Base-by-base conservation (phyloP, 92 coral and sea anemone genomes). In the Pocillopora meandrina region DNA sequence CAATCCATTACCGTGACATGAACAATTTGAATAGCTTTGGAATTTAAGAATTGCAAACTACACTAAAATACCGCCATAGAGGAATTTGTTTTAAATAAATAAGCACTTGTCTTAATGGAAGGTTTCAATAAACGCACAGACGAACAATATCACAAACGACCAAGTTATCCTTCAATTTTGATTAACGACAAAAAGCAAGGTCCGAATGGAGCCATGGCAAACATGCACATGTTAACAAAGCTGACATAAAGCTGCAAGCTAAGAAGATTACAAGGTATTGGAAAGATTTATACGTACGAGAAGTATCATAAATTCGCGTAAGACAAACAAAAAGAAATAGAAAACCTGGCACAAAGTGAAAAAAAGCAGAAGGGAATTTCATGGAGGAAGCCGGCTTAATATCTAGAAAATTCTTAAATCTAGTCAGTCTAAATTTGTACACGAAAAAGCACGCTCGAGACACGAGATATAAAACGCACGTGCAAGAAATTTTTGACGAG, bases 251-350 rank as follows among this genome's bases (percentile, higher is more conserved):
- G 57, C 57, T 57, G 19, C 35, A 34, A 65, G 13, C 0, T 68
- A 81, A 69, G 77, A 34, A 34, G 76, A 79, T 79, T 79, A 79
- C 15, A 18, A 56, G 26, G 65, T 78, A 13, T 21, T 52, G 36
- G 58, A 56, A 80, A 59, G 17, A 70, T 33, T 18, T 4, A 12
- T 18, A 36, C 35, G 20, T 21, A 59, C 67, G 59, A 3, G 58
- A 19, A 26, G 9, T 20, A 65, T 70, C 12, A 20, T 5, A 61
- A 47, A 56, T 65, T 81, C 67, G 57, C 60, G 76, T 63, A 65
- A 26, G 13, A 16, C 12, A 3, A 35, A 55, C 20, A 36, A 36
- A 69, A 1, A 59, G 18, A 59, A 10, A 16, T 16, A 69, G 18
- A 36, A n/a, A 33, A 70, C 47, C 9, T 9, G 14, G 13, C 61